Percentiles rank a stretch among this genome's conserved stretches.
Conservation (phyloP, 1,140 invertebrate species). For the Paraescarpia echinospica region DNA sequence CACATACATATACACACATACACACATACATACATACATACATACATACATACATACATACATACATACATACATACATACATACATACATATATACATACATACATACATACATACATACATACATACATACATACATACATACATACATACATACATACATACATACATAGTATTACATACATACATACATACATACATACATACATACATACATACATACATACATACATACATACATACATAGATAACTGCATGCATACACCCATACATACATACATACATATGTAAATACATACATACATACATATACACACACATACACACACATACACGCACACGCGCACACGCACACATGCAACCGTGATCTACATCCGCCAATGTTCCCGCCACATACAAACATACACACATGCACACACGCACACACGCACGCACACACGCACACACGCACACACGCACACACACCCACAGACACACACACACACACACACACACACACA, state of each 20-base stretch:
- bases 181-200: too few species aligned
- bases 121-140: not conserved
- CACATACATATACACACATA: not conserved
- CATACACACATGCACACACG: not conserved
- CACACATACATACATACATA: not conserved
- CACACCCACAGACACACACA: not conserved
- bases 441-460: too few species aligned
- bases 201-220: not conserved
- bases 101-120: not conserved
- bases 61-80: not conserved
- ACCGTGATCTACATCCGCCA: too few species aligned
- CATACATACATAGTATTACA: too few species aligned
- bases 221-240: too few species aligned
- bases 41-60: conserved; percentile 12
- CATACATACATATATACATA: not conserved
- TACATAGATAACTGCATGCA: too few species aligned
- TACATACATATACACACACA: too few species aligned
- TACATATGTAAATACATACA: too few species aligned
- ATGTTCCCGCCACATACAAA: too few species aligned
- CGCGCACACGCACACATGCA: too few species aligned
- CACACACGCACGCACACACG: not conserved
- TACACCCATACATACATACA: too few species aligned
- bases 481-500: not conserved
- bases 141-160: not conserved
- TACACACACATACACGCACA: too few species aligned